phyloP scores from a whole-genome alignment of 2,888 invertebrate species.

The Epinotia demarniana region DNA sequence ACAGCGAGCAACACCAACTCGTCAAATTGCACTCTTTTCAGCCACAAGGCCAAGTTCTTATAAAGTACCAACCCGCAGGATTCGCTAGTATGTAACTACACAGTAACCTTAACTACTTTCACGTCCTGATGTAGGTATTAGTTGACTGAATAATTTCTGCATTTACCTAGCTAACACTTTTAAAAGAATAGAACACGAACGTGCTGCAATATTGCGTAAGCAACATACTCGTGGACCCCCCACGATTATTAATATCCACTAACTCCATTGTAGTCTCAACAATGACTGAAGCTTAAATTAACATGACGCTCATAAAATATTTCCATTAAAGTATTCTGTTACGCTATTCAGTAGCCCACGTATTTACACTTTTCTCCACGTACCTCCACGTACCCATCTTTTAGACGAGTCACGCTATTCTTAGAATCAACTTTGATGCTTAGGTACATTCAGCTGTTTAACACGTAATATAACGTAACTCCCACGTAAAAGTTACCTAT shows the following conservation, averaged over 20 bases:
- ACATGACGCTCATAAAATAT: conserved; percentile 18
- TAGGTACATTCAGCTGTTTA: conserved; percentile 14
- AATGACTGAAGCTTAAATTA: conserved; percentile 13
- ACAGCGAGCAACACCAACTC: no score
- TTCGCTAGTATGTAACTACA: no score
- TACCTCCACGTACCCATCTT: conserved; percentile 22
- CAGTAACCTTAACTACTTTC: not conserved
- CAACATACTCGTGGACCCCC: not conserved
- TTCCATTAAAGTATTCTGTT: conserved; percentile 28
- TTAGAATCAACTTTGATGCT: conserved; percentile 28
- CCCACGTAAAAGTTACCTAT: conserved; percentile 31
- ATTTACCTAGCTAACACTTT: no score
- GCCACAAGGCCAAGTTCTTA: no score
- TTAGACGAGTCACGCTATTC: conserved; percentile 29
- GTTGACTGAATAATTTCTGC: not conserved
- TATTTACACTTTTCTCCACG: conserved; percentile 28
- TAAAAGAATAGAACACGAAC: not conserved
- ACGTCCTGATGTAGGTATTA: not conserved
- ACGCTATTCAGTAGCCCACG: conserved; percentile 24
- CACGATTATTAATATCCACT: not conserved
- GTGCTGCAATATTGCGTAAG: not conserved
- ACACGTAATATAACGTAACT: conserved; percentile 9
- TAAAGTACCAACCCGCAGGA: no score
- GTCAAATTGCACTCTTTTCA: no score
- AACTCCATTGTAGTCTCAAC: conserved; percentile 1